These are phyloP conservation scores for Saxidomus purpurata DNA, from an alignment of 1,140 invertebrate species.

Conservation along the genomic window DNA sequence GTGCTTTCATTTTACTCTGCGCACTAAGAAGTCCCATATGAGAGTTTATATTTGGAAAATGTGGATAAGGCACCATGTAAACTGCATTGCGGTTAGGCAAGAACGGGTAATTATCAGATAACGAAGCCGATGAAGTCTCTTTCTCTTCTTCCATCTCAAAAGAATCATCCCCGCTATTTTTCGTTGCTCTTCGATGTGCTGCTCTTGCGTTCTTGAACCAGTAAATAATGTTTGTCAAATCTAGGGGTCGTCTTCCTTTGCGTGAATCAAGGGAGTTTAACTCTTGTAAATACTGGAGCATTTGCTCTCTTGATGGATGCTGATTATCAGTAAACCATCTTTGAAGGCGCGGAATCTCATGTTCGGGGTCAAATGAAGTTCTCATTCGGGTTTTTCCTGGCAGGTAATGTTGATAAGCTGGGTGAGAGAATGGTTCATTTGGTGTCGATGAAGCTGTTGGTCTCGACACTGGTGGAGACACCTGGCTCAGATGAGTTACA, in stretches of 20 bases:
- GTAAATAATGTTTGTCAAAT: conserved; percentile 99
- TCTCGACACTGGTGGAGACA: conserved; percentile 58
- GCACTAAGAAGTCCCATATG: conserved; percentile 46
- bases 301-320: conserved; percentile 93
- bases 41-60: conserved; percentile 54
- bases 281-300: conserved; percentile 97
- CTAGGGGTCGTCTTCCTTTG: conserved; percentile 94
- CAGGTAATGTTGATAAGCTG: conserved; percentile 67
- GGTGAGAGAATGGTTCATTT: conserved; percentile 42
- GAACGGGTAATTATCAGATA: conserved; percentile 52
- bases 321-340: conserved; percentile 98
- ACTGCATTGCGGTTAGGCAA: conserved; percentile 75
- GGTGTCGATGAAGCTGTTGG: conserved; percentile 61
- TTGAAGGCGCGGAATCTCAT: conserved; percentile 97
- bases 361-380: conserved; percentile 97
- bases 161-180: conserved; percentile 76
- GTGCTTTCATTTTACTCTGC: conserved; percentile 41
- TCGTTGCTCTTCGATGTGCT: conserved; percentile 93
- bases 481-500: conserved; percentile 27
- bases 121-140: conserved; percentile 52
- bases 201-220: conserved; percentile 99
- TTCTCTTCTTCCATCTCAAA: conserved; percentile 80
- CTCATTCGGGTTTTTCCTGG: conserved; percentile 84
- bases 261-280: conserved; percentile 96
- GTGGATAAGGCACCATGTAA: conserved; percentile 74